These are phyloP conservation scores for Syngnathus scovelli DNA, from an alignment of 2,113 vertebrate species.

Conservation along the genomic window DNA sequence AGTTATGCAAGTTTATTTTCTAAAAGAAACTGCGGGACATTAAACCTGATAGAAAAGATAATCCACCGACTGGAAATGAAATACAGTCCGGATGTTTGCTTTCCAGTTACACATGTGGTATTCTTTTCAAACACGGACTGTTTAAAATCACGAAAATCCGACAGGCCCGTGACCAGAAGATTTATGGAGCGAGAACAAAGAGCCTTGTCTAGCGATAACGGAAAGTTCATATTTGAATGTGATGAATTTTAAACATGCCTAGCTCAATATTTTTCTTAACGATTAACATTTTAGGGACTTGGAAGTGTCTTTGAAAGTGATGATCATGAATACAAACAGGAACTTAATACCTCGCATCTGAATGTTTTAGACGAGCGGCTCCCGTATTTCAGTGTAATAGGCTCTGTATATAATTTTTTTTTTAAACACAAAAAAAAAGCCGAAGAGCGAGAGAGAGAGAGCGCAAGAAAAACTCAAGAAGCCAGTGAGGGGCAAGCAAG, in stretches of 20 bases:
- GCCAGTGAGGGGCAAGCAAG: constrained; percentile 29
- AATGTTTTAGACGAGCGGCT: constrained; percentile 24
- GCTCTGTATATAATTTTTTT: constrained; percentile 14
- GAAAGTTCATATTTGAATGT: background rate
- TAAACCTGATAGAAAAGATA: constrained; percentile 21
- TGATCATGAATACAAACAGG: constrained; percentile 5
- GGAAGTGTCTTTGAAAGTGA: constrained; percentile 9
- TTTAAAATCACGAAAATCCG: too few species aligned
- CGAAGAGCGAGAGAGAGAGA: constrained; percentile 9
- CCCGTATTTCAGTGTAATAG: constrained; percentile 20
- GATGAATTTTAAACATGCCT: constrained; percentile 25
- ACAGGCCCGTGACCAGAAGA: background rate
- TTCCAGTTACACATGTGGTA: background rate
- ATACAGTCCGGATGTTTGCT: constrained; percentile 11
- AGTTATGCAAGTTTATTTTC: constrained; percentile 6
- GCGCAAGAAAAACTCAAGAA: constrained; percentile 34
- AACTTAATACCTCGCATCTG: constrained; percentile 6
- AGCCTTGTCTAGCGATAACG: background rate
- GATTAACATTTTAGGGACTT: constrained; percentile 9
- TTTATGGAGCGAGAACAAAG: constrained; percentile 7
- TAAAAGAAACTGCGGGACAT: constrained; percentile 22
- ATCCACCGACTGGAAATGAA: constrained; percentile 13
- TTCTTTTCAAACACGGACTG: too few species aligned
- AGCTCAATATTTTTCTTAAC: constrained; percentile 16
- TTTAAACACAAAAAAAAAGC: background rate